Evolutionary conservation across 1,140 invertebrate species (phyloP).

Genomic region (Holcopasites calliopsidis): DNA sequence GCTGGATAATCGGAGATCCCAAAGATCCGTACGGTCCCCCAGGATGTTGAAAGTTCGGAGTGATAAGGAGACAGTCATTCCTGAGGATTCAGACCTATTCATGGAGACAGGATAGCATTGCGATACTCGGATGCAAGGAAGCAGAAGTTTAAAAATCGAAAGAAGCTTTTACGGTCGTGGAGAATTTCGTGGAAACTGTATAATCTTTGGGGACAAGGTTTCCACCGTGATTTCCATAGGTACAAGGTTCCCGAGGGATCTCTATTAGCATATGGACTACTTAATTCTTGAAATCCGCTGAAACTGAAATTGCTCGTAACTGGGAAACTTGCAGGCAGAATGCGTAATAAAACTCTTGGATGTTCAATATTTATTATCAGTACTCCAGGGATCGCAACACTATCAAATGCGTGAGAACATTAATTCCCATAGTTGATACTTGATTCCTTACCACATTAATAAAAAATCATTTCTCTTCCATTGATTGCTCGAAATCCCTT

Average conservation of each 20-base stretch:
- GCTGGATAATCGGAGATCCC: conserved; percentile 2
- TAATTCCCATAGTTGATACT: too few species aligned
- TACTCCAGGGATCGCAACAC: too few species aligned
- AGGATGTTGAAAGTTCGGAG: not conserved
- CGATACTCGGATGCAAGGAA: not conserved
- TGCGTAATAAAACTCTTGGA: not conserved
- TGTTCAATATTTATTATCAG: too few species aligned
- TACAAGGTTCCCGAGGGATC: not conserved
- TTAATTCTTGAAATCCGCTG: not conserved
- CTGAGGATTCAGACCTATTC: not conserved
- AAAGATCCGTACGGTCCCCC: not conserved
- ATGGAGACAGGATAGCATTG: not conserved
- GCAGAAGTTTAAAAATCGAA: not conserved
- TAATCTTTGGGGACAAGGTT: not conserved
- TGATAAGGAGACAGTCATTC: not conserved
- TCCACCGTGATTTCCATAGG: not conserved
- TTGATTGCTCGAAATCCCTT: too few species aligned
- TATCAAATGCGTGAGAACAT: too few species aligned
- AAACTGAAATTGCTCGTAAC: not conserved
- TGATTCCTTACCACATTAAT: too few species aligned
- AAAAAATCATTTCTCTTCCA: too few species aligned
- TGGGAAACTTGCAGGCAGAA: not conserved
- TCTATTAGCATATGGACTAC: not conserved
- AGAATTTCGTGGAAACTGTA: not conserved
- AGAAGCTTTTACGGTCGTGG: not conserved